These are phyloP conservation scores for Melopsittacus undulatus DNA, from an alignment of 2,797 vertebrate species.

Conservation along the genomic window DNA sequence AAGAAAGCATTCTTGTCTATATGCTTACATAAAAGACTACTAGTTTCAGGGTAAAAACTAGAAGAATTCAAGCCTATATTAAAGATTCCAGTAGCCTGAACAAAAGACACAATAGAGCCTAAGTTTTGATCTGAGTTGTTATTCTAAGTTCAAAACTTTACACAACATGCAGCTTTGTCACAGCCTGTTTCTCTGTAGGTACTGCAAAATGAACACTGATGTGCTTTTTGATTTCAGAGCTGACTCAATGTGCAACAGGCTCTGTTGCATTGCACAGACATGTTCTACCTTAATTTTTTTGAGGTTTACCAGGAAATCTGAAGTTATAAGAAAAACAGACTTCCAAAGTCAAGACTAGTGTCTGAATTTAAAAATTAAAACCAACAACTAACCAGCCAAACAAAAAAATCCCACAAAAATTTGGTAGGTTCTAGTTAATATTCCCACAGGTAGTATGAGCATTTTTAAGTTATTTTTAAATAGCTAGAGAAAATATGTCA, in stretches of 20 bases:
- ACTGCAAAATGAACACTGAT: neutral
- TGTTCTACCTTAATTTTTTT: neutral
- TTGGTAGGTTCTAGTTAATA: neutral
- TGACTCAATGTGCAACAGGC: neutral
- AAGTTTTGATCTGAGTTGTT: neutral
- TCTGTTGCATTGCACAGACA: neutral
- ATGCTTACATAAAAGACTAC: neutral
- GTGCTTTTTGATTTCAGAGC: neutral
- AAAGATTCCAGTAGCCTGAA: neutral
- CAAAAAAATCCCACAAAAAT: neutral
- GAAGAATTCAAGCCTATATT: neutral
- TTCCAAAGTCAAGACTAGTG: neutral
- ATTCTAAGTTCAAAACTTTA: neutral
- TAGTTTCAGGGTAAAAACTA: neutral
- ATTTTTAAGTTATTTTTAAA: neutral
- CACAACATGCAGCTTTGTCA: neutral
- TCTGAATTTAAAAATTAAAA: neutral
- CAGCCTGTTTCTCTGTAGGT: neutral
- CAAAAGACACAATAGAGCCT: neutral
- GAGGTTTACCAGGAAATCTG: neutral
- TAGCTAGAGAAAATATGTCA: neutral
- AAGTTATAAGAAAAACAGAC: neutral
- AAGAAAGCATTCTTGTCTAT: neutral
- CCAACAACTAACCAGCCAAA: neutral
- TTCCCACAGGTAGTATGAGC: neutral